Evolutionary conservation across 2,888 invertebrate species (phyloP), one percentile per base, ranked within the genome.

Genomic region (Amphipoea lucens): DNA sequence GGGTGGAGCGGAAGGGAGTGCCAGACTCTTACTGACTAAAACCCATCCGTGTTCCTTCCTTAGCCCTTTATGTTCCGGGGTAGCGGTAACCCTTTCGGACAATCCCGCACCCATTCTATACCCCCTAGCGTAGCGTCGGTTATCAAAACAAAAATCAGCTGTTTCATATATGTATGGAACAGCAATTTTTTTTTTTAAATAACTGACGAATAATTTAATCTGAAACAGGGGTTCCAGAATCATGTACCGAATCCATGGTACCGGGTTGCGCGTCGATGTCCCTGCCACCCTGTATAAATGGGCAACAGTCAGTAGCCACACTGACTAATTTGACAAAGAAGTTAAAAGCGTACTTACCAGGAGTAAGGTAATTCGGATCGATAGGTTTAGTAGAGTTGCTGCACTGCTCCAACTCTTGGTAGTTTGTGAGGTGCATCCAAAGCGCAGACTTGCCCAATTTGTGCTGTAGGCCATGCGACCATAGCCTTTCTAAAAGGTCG

Each of bases 371-470:
- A 89, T 97, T 97, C 0, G 97, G 97, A 83, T 97, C 97, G 67
- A 97, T 97, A 11, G 97, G 96, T 85, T 97, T 96, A 79, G 96
- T 95, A 20, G 96, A 96, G 88, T 95, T 97, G 89, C 97, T 97
- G 86, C 97, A 96, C 90, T 98, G 98, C 92, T 98, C 98, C 90
- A 98, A 93, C 91, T 99, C 99, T 91, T 99, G 98, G 93, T 98
- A 99, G 92, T 98, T 98, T 29, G 98, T 97, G 77, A 99, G 97
- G 95, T 99, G 99, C 82, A 99, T 98, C 99, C 99, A 99, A 9
- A 99, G 97, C 0, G 99, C 99, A 1, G 99, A 99, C 96, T 99
- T 99, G 14, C 99, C 99, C 96, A 99, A 98, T 95, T 99, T 99
- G 83, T 98, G 98, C 88, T 99, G 99, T 74, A 99, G 96, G 0